Conservation (phyloP, 2,113 vertebrate species). For the Oreotragus oreotragus region DNA sequence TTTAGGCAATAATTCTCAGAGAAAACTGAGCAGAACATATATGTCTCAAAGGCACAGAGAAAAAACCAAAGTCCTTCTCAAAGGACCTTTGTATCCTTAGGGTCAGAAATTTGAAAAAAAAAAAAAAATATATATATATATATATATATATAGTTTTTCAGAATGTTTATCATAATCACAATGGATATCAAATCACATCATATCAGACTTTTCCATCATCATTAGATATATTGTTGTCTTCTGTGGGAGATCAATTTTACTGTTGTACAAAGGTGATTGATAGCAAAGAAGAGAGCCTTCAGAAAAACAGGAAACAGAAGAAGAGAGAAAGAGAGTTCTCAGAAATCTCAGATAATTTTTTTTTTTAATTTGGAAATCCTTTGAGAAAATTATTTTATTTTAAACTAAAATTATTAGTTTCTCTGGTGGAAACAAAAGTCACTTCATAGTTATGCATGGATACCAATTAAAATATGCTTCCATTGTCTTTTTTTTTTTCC, state of each 20-base stretch:
- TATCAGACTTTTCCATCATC: neutral
- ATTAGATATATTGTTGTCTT: neutral
- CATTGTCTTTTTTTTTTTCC: neutral
- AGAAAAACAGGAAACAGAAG: neutral
- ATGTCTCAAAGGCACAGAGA: neutral
- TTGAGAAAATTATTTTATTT: neutral
- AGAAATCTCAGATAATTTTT: neutral
- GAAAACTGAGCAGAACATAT: neutral
- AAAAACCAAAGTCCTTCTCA: neutral
- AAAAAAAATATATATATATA: neutral
- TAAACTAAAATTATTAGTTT: too few relatives aligned
- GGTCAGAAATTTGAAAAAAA: neutral
- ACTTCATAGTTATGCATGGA: neutral
- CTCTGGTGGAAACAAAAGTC: neutral
- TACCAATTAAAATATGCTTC: neutral
- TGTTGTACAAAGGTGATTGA: neutral
- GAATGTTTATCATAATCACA: neutral
- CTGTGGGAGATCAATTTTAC: neutral
- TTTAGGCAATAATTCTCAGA: neutral
- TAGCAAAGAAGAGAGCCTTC: neutral
- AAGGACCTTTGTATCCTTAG: neutral
- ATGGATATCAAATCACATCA: neutral
- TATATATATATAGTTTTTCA: neutral
- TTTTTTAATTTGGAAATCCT: neutral
- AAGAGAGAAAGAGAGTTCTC: neutral